Conservation (phyloP, 2,888 invertebrate species). For the Drosophila austrosaltans region DNA sequence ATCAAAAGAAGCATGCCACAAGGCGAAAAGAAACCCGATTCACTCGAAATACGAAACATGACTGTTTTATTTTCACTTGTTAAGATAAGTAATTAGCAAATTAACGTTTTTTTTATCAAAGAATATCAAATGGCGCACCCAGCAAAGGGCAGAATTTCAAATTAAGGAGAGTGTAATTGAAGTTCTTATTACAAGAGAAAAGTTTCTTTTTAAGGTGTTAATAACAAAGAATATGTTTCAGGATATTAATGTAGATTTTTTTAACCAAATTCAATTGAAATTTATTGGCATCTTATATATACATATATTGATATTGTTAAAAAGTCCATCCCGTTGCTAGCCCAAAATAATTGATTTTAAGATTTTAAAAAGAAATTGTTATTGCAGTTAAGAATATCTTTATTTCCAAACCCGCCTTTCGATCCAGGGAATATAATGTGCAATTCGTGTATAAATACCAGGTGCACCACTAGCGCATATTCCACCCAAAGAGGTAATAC, state of each 20-base stretch:
- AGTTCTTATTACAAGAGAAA: too few species aligned
- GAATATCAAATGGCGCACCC: not conserved
- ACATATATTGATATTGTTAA: too few species aligned
- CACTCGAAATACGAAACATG: conserved; percentile 57
- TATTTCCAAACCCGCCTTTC: conserved; percentile 55
- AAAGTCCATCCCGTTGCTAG: too few species aligned
- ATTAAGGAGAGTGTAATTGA: not conserved
- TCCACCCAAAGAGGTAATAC: conserved; percentile 55
- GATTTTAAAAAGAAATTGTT: too few species aligned
- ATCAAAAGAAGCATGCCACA: conserved; percentile 53
- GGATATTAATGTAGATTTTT: too few species aligned
- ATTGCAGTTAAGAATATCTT: not conserved
- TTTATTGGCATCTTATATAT: too few species aligned
- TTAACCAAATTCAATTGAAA: too few species aligned
- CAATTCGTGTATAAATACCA: conserved; percentile 51
- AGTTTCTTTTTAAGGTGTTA: too few species aligned
- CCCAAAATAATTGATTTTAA: too few species aligned
- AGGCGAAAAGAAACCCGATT: conserved; percentile 56
- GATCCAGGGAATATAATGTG: conserved; percentile 52
- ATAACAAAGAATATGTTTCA: too few species aligned
- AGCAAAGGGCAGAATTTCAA: not conserved
- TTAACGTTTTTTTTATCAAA: not conserved
- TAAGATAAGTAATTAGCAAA: not conserved
- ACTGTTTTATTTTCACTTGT: conserved; percentile 40
- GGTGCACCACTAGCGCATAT: conserved; percentile 47